Conservation (phyloP, 2,113 vertebrate species). For the Eolophus roseicapilla region DNA sequence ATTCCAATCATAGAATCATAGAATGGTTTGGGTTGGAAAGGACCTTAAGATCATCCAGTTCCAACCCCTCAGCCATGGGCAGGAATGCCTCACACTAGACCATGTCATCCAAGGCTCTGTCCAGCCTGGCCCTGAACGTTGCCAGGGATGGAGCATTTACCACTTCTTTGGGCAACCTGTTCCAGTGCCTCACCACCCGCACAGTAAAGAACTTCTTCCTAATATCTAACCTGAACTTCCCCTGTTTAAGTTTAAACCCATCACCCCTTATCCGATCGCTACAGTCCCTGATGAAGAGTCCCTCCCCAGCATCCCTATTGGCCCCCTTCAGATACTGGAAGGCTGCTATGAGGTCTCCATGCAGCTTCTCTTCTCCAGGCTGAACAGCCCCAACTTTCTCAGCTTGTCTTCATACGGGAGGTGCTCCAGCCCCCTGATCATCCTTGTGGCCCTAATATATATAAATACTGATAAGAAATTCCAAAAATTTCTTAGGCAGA, state of each 20-base stretch:
- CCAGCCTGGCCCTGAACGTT: background rate
- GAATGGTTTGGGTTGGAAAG: background rate
- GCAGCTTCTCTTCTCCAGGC: background rate
- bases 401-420: background rate
- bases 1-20: background rate
- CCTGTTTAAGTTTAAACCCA: background rate
- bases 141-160: background rate
- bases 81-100: background rate
- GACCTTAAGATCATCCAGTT: background rate
- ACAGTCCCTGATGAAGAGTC: background rate
- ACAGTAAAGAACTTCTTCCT: background rate
- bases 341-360: background rate
- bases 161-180: background rate
- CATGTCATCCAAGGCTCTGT: background rate
- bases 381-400: background rate
- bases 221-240: background rate
- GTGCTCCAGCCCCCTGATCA: background rate
- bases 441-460: background rate
- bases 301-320: background rate
- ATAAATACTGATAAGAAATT: background rate
- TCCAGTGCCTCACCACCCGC: background rate
- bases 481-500: background rate
- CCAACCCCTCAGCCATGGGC: background rate
- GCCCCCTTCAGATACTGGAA: background rate
- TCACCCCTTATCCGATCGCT: fast-evolving